A percentile compares a stretch with the other conserved stretches of the same genome.
phyloP scores from a whole-genome alignment of 2,113 vertebrate species.

The Terrapene triunguis region DNA sequence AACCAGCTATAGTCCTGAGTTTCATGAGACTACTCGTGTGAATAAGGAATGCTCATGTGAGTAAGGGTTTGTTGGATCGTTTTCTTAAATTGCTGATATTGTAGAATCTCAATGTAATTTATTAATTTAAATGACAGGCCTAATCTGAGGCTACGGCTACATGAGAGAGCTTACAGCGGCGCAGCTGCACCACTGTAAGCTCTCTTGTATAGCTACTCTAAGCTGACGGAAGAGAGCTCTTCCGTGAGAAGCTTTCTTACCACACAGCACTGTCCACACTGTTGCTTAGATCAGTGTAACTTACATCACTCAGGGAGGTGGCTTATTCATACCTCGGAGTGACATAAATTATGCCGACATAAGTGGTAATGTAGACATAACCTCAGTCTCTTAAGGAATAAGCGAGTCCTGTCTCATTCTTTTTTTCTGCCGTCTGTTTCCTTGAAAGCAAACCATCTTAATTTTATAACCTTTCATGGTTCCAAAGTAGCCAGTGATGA shows the following conservation, averaged over 20 bases:
- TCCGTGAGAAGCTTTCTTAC: too few species aligned
- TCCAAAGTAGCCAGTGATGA: not conserved
- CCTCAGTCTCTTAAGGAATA: not conserved
- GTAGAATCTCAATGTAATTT: not conserved
- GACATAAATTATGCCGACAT: too few species aligned
- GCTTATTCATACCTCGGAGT: too few species aligned
- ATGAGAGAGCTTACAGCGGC: accelerated
- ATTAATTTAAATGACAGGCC: not conserved
- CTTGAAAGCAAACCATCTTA: not conserved
- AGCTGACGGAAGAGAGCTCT: too few species aligned
- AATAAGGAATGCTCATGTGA: too few species aligned
- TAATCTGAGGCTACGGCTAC: not conserved
- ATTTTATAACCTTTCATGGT: not conserved
- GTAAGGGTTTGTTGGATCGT: not conserved
- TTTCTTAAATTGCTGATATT: not conserved
- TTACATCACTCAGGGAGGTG: too few species aligned
- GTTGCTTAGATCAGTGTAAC: too few species aligned
- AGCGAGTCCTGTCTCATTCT: not conserved
- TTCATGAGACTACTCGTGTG: too few species aligned
- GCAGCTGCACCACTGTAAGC: too few species aligned
- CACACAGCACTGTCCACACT: too few species aligned
- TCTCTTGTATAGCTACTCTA: too few species aligned
- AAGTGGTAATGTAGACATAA: too few species aligned
- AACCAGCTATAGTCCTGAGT: not conserved
- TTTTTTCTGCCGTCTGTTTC: not conserved